Conservation (phyloP, 2,797 vertebrate genomes). For the Mionectes olivaceus region DNA sequence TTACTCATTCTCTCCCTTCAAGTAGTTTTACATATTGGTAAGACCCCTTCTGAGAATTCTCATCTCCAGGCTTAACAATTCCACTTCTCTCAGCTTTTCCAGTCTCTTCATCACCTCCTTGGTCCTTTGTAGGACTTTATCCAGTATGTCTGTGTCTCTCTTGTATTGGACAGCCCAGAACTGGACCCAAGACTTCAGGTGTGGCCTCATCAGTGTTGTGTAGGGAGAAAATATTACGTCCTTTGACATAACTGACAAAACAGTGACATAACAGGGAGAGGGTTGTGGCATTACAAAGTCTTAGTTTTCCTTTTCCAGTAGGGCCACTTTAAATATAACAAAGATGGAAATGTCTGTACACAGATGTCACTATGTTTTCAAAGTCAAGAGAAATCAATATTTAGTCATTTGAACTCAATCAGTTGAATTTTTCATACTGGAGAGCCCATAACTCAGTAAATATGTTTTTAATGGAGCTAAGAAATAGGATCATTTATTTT, state of each 20-base stretch:
- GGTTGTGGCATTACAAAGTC: not conserved
- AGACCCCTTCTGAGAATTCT: not conserved
- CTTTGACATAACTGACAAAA: not conserved
- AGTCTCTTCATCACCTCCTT: not conserved
- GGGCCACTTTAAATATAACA: not conserved
- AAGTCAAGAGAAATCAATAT: not conserved
- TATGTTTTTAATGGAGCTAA: not conserved
- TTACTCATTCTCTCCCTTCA: not conserved
- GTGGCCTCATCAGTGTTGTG: not conserved
- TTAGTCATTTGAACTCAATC: not conserved
- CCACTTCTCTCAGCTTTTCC: not conserved
- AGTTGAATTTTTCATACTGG: not conserved
- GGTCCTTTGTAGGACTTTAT: not conserved
- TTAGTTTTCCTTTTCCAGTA: not conserved
- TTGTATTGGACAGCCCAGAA: not conserved
- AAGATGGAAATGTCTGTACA: not conserved
- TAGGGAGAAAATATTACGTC: not conserved
- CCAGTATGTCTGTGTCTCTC: not conserved
- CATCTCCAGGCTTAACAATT: not conserved
- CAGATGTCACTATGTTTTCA: not conserved
- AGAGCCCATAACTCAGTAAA: not conserved
- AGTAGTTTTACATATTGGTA: not conserved
- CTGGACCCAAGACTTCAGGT: not conserved
- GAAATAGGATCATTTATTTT: not conserved
- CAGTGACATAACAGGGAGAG: not conserved